phyloP scores from a whole-genome alignment of 2,797 vertebrate species.

The Esox lucius region DNA sequence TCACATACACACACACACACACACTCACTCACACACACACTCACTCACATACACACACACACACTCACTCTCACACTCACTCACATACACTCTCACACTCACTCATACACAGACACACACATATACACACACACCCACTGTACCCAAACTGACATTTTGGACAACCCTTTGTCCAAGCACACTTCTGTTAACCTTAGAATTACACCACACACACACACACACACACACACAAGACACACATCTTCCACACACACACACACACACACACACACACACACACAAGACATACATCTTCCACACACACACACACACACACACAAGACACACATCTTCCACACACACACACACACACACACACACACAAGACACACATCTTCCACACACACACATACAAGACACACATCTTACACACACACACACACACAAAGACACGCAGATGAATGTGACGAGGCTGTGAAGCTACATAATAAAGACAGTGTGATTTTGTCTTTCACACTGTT shows the following conservation, averaged over 20 bases:
- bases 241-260: too few relatives aligned
- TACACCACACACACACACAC: neutral
- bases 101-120: neutral
- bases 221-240: too few relatives aligned
- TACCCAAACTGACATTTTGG: constrained; percentile 37
- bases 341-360: too few relatives aligned
- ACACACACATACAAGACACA: too few relatives aligned
- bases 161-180: constrained; percentile 17
- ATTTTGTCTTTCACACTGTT: neutral
- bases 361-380: too few relatives aligned
- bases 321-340: too few relatives aligned
- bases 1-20: too few relatives aligned
- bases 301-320: too few relatives aligned
- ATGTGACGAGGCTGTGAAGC: neutral
- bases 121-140: constrained; percentile 10
- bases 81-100: constrained; percentile 28
- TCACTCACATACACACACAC: too few relatives aligned
- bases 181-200: neutral
- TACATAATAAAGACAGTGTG: neutral
- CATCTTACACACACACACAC: neutral
- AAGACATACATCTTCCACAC: too few relatives aligned
- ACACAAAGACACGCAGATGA: too few relatives aligned
- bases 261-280: neutral
- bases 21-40: too few relatives aligned
- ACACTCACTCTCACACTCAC: constrained; percentile 21